phyloP scores from a whole-genome alignment of 2,888 invertebrate species.

The Melanchra persicariae region DNA sequence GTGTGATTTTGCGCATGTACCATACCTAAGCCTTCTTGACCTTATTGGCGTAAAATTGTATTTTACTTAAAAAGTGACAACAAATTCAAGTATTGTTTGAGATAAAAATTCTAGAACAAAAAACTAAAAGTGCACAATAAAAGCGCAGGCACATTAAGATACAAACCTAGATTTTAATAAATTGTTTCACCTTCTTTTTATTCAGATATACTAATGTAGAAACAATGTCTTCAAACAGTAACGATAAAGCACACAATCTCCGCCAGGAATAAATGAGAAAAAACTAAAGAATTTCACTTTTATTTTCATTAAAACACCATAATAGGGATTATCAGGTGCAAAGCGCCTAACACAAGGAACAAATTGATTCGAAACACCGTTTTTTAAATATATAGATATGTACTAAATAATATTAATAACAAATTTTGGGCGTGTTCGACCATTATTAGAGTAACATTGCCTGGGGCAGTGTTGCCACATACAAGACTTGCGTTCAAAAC shows the following conservation, averaged over 20 bases:
- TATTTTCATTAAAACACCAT: background rate
- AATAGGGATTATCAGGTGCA: background rate
- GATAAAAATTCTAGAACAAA: background rate
- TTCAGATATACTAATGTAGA: slow-evolving; percentile 24
- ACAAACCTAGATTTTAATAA: background rate
- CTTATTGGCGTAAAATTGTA: background rate
- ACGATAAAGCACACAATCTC: background rate
- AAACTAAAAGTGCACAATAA: background rate
- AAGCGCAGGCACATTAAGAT: background rate
- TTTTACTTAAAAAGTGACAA: too few relatives aligned
- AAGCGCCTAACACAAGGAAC: slow-evolving; percentile 1
- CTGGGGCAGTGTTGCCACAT: slow-evolving; percentile 61
- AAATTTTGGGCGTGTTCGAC: slow-evolving; percentile 36
- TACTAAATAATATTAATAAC: slow-evolving; percentile 44
- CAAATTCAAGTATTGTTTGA: too few relatives aligned
- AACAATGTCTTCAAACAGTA: slow-evolving; percentile 1
- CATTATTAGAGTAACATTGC: slow-evolving; percentile 36
- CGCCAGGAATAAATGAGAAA: background rate
- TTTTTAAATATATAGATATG: slow-evolving; percentile 14
- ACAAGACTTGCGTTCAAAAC: slow-evolving; percentile 60
- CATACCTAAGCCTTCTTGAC: too few relatives aligned
- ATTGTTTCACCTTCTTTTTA: background rate
- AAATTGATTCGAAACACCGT: slow-evolving; percentile 34
- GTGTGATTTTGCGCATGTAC: too few relatives aligned
- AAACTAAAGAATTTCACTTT: slow-evolving; percentile 3